phyloP scores from a whole-genome alignment of 2,888 invertebrate genomes.

The Cactoblastis cactorum region DNA sequence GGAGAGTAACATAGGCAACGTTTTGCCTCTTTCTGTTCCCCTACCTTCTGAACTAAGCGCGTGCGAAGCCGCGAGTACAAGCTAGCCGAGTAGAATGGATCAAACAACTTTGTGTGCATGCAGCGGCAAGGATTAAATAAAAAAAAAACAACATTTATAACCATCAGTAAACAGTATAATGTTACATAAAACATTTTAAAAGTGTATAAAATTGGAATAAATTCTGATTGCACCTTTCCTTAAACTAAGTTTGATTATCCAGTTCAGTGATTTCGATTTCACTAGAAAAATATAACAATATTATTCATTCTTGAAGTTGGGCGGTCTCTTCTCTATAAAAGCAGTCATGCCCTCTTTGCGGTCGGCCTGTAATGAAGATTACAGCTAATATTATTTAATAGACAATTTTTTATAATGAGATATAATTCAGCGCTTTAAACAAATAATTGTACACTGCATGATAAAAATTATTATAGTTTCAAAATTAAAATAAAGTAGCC shows the following conservation, averaged over 20 bases:
- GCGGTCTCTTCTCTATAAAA: constrained; percentile 94
- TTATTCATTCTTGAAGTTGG: constrained; percentile 90
- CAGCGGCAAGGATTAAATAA: background rate
- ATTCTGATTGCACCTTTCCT: constrained; percentile 31
- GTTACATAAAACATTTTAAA: constrained; percentile 17
- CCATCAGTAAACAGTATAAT: constrained; percentile 15
- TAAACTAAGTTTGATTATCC: constrained; percentile 19
- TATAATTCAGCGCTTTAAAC: too few species aligned
- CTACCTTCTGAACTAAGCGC: too few species aligned
- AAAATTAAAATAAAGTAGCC: too few species aligned
- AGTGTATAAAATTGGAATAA: constrained; percentile 26
- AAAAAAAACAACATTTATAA: too few species aligned
- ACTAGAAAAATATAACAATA: background rate
- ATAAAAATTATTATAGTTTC: too few species aligned
- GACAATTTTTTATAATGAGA: background rate
- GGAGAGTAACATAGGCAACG: too few species aligned
- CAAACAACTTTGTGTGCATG: too few species aligned
- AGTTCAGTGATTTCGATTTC: background rate
- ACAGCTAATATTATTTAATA: too few species aligned
- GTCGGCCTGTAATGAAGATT: constrained; percentile 85
- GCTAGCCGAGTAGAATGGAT: too few species aligned
- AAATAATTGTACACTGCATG: too few species aligned
- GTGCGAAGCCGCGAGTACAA: too few species aligned
- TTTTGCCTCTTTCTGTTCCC: too few species aligned
- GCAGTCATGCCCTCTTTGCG: constrained; percentile 99